Percentiles rank a stretch among this genome's conserved stretches.
phyloP scores from a whole-genome alignment of 92 coral and sea anemone genomes.

The Zoanthus gigantus region DNA sequence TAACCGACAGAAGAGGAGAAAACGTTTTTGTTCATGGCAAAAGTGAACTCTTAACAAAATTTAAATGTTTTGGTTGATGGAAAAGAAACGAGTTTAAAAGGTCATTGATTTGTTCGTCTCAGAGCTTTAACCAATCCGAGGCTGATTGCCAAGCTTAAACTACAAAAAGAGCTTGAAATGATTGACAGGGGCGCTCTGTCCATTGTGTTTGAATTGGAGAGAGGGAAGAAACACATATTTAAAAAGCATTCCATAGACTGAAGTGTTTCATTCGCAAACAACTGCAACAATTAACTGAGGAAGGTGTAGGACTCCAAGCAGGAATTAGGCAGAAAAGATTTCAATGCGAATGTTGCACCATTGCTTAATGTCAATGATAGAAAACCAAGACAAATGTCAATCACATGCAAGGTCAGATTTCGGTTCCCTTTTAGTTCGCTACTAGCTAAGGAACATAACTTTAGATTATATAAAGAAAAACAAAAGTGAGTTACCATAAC shows the following conservation, averaged over 20 bases:
- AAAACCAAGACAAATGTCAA: not conserved
- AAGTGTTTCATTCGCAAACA: not conserved
- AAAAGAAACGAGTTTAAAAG: slow-evolving; percentile 27
- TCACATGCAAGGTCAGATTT: slow-evolving; percentile 2
- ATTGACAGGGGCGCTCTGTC: slow-evolving; percentile 23
- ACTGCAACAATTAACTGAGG: not conserved
- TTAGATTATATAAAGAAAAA: not conserved
- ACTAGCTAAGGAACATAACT: not conserved
- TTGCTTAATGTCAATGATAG: not conserved
- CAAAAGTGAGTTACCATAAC: not conserved
- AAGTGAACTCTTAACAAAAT: not conserved
- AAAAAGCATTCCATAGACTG: not conserved
- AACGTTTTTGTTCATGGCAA: not conserved
- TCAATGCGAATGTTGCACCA: not conserved
- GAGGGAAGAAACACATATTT: slow-evolving; percentile 5
- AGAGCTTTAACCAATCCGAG: slow-evolving; percentile 38
- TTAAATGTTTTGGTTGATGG: not conserved
- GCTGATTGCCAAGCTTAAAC: slow-evolving; percentile 9
- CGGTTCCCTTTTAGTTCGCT: not conserved
- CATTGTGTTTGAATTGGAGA: slow-evolving; percentile 20
- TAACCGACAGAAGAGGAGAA: not conserved
- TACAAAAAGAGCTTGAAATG: slow-evolving; percentile 11
- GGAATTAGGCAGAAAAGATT: not conserved
- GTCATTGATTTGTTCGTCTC: slow-evolving; percentile 25
- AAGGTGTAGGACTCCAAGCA: not conserved